Evolutionary conservation across 2,888 invertebrate species (phyloP), one percentile per base, ranked within the genome.

Genomic region (Autographa gamma): DNA sequence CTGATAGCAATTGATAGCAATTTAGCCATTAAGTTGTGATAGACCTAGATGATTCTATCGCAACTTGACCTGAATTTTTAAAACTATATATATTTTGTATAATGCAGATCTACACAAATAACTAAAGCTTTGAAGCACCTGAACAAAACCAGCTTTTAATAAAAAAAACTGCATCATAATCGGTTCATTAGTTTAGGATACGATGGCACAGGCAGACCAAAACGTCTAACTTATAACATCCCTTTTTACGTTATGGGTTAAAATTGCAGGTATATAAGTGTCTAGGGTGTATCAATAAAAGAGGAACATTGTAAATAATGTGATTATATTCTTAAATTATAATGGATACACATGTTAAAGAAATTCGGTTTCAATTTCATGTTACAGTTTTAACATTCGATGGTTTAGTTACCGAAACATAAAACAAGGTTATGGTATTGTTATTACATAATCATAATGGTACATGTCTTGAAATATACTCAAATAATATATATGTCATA

Each of bases 301-400:
- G 66, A 71, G 72, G 65, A 48, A 31, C 34, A 41, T 81, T 86
- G 85, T 90, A 89, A 92, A 92, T 92, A 91, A 90, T 86, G 86
- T 86, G 90, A 91, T 91, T 93, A 93, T 93, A 93, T 90, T 93
- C 89, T 91, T 91, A 92, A 90, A 88, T 85, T 76, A 91, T 85
- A 91, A 90, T 88, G 88, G 85, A 91, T 93, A 92, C 90, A 92
- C 76, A 76, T 87, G 88, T 91, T 90, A 90, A 88, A 86, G 81
- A 89, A 90, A 91, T 90, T 90, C 90, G 88, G 90, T 88, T 92
- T 90, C 85, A 85, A 87, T 65, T 72, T 74, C 71, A 73, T 71
- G 84, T 86, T 86, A 88, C 77, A 80, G 63, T 84, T 81, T 80
- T 81, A 79, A 77, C 66, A 71, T 75, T 86, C 83, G 80, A 80